Conservation (phyloP, 2,113 vertebrate species). For the Boleophthalmus pectinirostris region DNA sequence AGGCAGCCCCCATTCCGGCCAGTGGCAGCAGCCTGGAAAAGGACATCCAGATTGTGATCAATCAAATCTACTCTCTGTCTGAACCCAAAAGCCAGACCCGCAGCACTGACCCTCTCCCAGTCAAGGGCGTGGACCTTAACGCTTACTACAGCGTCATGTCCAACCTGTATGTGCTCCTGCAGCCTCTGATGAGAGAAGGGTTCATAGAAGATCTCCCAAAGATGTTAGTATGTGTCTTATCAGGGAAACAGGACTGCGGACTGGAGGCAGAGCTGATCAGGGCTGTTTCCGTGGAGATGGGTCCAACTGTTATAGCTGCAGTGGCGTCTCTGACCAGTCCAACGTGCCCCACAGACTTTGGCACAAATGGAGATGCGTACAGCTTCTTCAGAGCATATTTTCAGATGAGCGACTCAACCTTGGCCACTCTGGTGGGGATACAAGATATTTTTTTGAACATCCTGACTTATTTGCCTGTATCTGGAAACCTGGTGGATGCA, state of each 20-base stretch:
- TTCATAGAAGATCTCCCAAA: conserved; percentile 66
- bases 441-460: conserved; percentile 52
- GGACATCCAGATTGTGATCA: conserved; percentile 52
- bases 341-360: conserved; percentile 44
- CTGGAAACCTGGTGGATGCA: conserved; percentile 41
- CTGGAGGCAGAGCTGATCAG: conserved; percentile 66
- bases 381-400: conserved; percentile 44
- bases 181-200: conserved; percentile 37
- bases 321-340: conserved; percentile 58
- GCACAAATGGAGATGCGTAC: neutral
- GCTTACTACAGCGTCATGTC: conserved; percentile 49
- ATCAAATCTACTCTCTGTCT: conserved; percentile 59
- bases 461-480: conserved; percentile 52
- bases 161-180: conserved; percentile 45
- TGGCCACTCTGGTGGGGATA: conserved; percentile 14
- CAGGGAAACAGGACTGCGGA: conserved; percentile 67
- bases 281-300: conserved; percentile 49
- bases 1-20: neutral
- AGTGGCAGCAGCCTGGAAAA: conserved; percentile 36
- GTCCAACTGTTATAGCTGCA: conserved; percentile 43
- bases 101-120: neutral
- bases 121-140: conserved; percentile 22
- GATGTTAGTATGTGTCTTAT: conserved; percentile 67
- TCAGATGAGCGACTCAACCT: conserved; percentile 11
- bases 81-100: conserved; percentile 4